A percentile compares a stretch with the other conserved stretches of the same genome.
Conservation (phyloP, 2,113 vertebrate genomes). For the Acinonyx jubatus region DNA sequence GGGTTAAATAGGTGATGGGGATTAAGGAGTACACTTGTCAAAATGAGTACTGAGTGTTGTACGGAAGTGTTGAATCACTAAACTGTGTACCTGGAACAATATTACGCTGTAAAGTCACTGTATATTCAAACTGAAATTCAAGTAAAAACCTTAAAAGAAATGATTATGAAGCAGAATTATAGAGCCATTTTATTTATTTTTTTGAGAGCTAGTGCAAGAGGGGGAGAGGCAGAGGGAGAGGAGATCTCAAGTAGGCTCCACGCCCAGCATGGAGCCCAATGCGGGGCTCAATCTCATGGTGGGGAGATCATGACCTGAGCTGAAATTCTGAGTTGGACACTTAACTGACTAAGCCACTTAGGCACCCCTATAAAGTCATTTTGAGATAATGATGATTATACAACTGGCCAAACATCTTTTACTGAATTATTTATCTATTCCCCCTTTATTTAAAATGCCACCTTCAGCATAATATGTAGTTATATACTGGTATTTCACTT, state of each 20-base stretch:
- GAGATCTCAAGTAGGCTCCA: too few relatives aligned
- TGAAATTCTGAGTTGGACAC: too few relatives aligned
- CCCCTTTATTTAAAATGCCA: constrained; percentile 32
- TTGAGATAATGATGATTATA: constrained; percentile 7
- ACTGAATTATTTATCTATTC: background rate
- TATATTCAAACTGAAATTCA: background rate
- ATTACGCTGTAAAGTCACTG: background rate
- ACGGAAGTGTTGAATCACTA: background rate
- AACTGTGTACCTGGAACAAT: background rate
- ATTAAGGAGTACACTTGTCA: background rate
- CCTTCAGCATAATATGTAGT: background rate
- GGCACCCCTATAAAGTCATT: background rate
- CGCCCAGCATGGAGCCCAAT: too few relatives aligned
- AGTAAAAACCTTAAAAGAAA: background rate
- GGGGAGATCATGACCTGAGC: too few relatives aligned
- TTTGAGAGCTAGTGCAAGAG: too few relatives aligned
- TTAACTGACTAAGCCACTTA: too few relatives aligned
- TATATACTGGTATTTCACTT: constrained; percentile 69
- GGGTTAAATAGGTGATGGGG: background rate
- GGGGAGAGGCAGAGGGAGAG: too few relatives aligned
- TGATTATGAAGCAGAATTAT: background rate
- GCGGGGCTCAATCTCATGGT: too few relatives aligned
- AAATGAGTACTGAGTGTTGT: background rate
- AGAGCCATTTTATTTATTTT: background rate
- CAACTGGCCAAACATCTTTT: background rate